These are phyloP conservation scores for Hoplostethus mediterraneus DNA, from an alignment of 2,797 vertebrate genomes.

Conservation along the genomic window DNA sequence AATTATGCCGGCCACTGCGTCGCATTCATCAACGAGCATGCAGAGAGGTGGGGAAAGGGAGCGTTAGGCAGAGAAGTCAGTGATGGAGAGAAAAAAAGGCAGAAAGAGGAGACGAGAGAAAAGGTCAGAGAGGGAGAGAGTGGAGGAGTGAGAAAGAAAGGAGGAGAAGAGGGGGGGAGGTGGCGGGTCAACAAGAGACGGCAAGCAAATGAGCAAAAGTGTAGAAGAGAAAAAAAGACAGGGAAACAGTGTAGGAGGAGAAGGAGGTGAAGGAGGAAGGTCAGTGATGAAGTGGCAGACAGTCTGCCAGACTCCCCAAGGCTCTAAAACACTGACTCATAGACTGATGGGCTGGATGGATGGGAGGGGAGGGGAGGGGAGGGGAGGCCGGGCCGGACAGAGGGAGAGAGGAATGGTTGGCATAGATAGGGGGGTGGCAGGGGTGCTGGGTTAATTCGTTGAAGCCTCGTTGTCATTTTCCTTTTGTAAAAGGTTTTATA, in stretches of 20 bases:
- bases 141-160: constrained; percentile 23
- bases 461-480: too few relatives aligned
- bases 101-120: constrained; percentile 15
- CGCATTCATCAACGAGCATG: constrained; percentile 32
- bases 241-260: constrained; percentile 54
- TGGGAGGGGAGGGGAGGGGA: not conserved
- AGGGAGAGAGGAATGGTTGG: constrained; percentile 27
- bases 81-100: constrained; percentile 14
- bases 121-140: constrained; percentile 45
- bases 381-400: not conserved
- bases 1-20: constrained; percentile 10
- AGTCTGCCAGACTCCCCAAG: constrained; percentile 61
- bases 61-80: constrained; percentile 25
- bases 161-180: constrained; percentile 25
- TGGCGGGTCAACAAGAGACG: constrained; percentile 33
- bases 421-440: not conserved
- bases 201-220: constrained; percentile 54
- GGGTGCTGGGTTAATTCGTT: not conserved
- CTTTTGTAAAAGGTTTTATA: too few relatives aligned
- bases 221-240: constrained; percentile 18
- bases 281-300: constrained; percentile 71
- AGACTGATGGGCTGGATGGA: constrained; percentile 42
- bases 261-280: constrained; percentile 63
- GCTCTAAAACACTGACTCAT: constrained; percentile 63
- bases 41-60: not conserved